Evolutionary conservation across 2,113 vertebrate genomes (phyloP), one percentile per base, ranked within the genome.

Genomic region (Archilochus colubris): DNA sequence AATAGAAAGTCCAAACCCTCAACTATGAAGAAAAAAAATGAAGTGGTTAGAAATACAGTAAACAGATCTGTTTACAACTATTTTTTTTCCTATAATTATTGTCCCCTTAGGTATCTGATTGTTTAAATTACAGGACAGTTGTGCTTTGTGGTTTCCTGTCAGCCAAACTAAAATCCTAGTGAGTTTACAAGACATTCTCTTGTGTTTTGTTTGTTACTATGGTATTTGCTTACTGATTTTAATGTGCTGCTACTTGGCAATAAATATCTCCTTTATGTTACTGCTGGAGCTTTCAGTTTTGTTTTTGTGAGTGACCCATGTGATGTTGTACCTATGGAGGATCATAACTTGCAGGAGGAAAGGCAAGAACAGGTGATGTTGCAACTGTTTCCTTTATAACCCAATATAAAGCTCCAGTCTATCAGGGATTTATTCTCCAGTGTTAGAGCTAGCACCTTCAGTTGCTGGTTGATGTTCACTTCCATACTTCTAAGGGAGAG

Each of bases 101-200:
- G 36, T 70, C 24, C 27, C 55, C 11, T 2, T 64, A 53, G 3
- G 3, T 44, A 28, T 82, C 67, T 66, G 68, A 77, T 54, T 91
- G 74, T 30, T 91, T 10, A 78, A 53, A 2, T 82, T 89, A 68
- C 48, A 82, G 69, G 48, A 50, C 2, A 0, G 64, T 84, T 89
- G 46, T 2, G 6, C 27, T 85, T 76, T 73, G 55, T 85, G 36
- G 50, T 80, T 95, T 91, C 22, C 67, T 93, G 50, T 84, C 40
- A 85, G 61, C 74, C 36, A 75, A 68, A 79, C 44, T 3, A 61
- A 74, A 80, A 77, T 31, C 2, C 2, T 0, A 0, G 5, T 67
- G 51, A 70, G 74, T 51, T 94, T n/a, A 70, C 14, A 46, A 30
- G 28, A 16, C 3, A 1, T 40, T 70, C 22, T 20, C 14, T 61